Evolutionary conservation across 2,113 vertebrate species (phyloP).

Genomic region (Equus przewalskii): DNA sequence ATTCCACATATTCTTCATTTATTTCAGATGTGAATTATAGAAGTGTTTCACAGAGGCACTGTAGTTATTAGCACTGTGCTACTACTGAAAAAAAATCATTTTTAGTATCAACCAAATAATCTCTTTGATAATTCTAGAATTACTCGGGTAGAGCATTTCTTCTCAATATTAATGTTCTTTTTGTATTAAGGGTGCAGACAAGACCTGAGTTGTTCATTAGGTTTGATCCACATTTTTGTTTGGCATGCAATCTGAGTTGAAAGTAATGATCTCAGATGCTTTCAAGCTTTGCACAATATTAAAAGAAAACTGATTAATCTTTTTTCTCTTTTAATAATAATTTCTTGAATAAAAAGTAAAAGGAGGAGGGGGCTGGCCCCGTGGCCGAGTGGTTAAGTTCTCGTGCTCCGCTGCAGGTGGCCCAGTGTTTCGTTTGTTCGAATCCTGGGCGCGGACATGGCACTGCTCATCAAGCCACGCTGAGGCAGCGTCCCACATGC

Average conservation of each 20-base stretch:
- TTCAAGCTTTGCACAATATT: constrained; percentile 58
- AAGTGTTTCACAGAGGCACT: neutral
- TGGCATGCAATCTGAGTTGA: constrained; percentile 45
- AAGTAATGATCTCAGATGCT: constrained; percentile 62
- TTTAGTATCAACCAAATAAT: constrained; percentile 57
- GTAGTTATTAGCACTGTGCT: neutral
- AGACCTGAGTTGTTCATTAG: constrained; percentile 52
- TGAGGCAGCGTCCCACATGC: no score
- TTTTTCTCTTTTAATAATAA: constrained; percentile 66
- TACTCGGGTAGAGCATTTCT: constrained; percentile 32
- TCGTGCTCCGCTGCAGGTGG: no score
- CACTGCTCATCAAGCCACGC: no score
- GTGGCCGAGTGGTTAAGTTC: no score
- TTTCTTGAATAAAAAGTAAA: constrained; percentile 61
- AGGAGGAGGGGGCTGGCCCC: neutral
- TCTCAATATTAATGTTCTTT: constrained; percentile 34
- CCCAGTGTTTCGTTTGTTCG: no score
- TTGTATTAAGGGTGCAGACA: constrained; percentile 34
- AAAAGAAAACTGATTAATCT: constrained; percentile 55
- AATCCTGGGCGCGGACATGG: no score
- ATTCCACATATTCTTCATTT: constrained; percentile 29
- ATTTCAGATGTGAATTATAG: constrained; percentile 35
- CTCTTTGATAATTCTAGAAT: constrained; percentile 39
- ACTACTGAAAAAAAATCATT: constrained; percentile 4
- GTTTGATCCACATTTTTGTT: constrained; percentile 59